Conservation (phyloP, 92 coral and sea anemone species). For the Porites divaricata region DNA sequence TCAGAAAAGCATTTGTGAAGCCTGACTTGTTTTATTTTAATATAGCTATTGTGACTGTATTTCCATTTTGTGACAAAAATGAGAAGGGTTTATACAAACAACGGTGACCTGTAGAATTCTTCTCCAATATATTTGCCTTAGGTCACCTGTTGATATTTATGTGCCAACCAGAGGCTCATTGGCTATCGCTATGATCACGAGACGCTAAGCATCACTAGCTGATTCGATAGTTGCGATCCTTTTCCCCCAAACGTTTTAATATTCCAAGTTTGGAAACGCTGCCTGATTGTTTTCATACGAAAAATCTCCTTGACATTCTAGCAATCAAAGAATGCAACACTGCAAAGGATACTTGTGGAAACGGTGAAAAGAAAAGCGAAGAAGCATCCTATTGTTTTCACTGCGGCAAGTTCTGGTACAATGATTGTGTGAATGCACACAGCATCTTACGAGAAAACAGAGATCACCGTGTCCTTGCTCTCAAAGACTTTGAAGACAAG, state of each 20-base stretch:
- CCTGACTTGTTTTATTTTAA: too few relatives aligned
- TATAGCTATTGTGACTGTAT: too few relatives aligned
- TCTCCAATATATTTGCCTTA: too few relatives aligned
- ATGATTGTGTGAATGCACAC: conserved; percentile 30
- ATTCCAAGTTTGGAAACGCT: conserved; percentile 3
- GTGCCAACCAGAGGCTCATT: too few relatives aligned
- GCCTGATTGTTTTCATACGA: conserved; percentile 41
- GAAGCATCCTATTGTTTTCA: conserved; percentile 41
- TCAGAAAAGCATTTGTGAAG: too few relatives aligned
- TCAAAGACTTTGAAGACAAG: conserved; percentile 13
- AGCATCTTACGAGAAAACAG: conserved; percentile 17
- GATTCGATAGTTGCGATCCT: background rate
- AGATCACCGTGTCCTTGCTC: conserved; percentile 31
- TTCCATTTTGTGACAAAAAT: too few relatives aligned
- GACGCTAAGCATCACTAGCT: too few relatives aligned
- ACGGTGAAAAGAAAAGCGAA: conserved; percentile 35
- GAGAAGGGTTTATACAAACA: too few relatives aligned
- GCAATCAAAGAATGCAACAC: conserved; percentile 30
- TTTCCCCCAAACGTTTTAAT: background rate
- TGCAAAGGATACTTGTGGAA: conserved; percentile 39
- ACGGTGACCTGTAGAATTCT: too few relatives aligned
- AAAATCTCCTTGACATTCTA: conserved; percentile 43
- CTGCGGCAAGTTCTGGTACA: conserved; percentile 30
- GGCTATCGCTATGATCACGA: too few relatives aligned
- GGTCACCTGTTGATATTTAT: too few relatives aligned